These are phyloP conservation scores for Scaptodrosophila lebanonensis DNA, from an alignment of 1,140 invertebrate genomes.

Conservation along the genomic window DNA sequence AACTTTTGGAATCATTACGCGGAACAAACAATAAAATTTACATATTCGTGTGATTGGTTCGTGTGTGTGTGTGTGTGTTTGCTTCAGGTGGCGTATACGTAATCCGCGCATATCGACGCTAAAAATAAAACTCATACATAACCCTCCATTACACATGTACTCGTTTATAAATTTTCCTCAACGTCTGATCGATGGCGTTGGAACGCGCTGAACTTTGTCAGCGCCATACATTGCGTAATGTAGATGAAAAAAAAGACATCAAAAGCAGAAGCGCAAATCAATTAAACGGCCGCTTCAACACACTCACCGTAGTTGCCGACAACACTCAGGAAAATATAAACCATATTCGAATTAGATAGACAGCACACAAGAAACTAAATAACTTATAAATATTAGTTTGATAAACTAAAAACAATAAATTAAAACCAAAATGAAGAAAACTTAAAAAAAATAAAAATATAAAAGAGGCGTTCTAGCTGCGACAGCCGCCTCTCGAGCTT, in stretches of 20 bases:
- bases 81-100: slow-evolving; percentile 46
- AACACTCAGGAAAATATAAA: slow-evolving; percentile 73
- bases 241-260: no score
- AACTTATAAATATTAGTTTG: slow-evolving; percentile 3
- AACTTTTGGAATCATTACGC: slow-evolving; percentile 23
- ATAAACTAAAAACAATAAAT: slow-evolving; percentile 27
- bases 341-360: slow-evolving; percentile 44
- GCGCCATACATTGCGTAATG: slow-evolving; percentile 49
- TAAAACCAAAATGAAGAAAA: slow-evolving; percentile 36
- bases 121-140: slow-evolving; percentile 27
- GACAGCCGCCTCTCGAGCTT: slow-evolving; percentile 46
- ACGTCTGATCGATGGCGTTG: slow-evolving; percentile 24
- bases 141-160: slow-evolving; percentile 4
- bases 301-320: slow-evolving; percentile 71
- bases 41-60: no score
- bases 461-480: slow-evolving; percentile 22
- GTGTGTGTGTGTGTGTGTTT: no score
- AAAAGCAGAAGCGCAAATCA: no score
- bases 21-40: no score
- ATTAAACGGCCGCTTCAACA: slow-evolving; percentile 21
- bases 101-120: slow-evolving; percentile 35
- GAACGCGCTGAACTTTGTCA: slow-evolving; percentile 14
- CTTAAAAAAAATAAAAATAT: slow-evolving; percentile 35
- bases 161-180: background rate
- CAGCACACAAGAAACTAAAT: slow-evolving; percentile 4